A percentile compares a stretch with the other conserved stretches of the same genome.
phyloP scores from a whole-genome alignment of 1,140 invertebrate species.

The Aleiodes sp. region DNA sequence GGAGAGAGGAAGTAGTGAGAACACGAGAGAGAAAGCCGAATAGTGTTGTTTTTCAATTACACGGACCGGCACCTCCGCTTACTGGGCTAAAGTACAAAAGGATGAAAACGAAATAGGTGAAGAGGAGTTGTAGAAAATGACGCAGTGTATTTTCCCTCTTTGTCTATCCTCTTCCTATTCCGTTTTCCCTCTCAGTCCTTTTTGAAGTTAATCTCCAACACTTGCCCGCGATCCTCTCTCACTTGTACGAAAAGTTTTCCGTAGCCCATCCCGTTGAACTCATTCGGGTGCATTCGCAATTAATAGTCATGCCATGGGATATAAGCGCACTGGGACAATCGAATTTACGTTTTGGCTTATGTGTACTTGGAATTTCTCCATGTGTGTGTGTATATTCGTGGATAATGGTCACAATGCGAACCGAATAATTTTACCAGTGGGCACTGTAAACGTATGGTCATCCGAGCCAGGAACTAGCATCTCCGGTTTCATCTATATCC shows the following conservation, averaged over 20 bases:
- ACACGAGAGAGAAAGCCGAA: background rate
- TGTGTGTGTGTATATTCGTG: constrained; percentile 8
- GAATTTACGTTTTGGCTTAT: constrained; percentile 36
- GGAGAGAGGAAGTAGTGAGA: background rate
- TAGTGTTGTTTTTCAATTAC: constrained; percentile 35
- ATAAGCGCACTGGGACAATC: constrained; percentile 37
- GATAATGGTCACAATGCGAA: constrained; percentile 14
- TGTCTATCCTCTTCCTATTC: too few relatives aligned
- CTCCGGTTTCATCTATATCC: constrained; percentile 13
- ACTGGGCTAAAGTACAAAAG: constrained; percentile 10
- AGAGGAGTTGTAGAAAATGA: background rate
- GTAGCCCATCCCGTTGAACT: constrained; percentile 27
- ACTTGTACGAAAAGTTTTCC: constrained; percentile 27
- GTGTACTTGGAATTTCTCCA: constrained; percentile 14
- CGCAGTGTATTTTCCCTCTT: background rate
- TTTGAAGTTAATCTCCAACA: too few relatives aligned
- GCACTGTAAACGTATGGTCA: constrained; percentile 5
- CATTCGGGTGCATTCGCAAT: constrained; percentile 37
- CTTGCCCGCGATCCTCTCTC: too few relatives aligned
- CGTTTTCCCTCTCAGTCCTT: background rate
- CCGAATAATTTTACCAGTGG: constrained; percentile 5
- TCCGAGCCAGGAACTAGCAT: background rate
- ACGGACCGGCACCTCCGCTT: constrained; percentile 20
- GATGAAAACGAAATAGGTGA: background rate
- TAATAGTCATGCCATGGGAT: constrained; percentile 34